Base-by-base conservation (phyloP, 1,140 invertebrate species). In the Solenopsis invicta region DNA sequence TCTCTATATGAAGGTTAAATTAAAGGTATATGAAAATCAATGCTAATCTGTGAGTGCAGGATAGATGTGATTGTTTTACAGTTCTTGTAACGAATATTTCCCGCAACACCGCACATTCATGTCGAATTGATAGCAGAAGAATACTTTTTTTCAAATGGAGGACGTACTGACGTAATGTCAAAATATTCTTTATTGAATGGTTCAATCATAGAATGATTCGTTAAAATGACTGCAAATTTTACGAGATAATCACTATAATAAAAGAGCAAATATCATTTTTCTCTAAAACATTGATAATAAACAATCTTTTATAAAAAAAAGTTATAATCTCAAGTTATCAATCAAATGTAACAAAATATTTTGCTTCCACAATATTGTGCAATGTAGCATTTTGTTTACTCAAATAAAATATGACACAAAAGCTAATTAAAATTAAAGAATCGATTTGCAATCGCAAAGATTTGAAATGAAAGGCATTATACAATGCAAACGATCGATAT, bases 1-100 rank as follows among this genome's bases (percentile, higher is more conserved):
- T 75, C 16, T 41, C 21, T 64, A 9, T 64, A 48, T 29, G n/a
- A 66, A 50, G 48, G 12, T 78, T 62, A 45, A 21, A 78, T 77
- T 78, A 66, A 64, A 66, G n/a, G 59, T 50, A 34, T 16, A 34
- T 12, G 59, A 16, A 66, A 66, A 78, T 54, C 41, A 64, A 77
- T 18, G 59, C 8, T 50, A 50, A 66, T 50, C n/a, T 29, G 4
- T 18, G 6, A 21, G 1, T 37, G 48, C 13, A 45, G 18, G 3
- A 45, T 56, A 24, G 9, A 59, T 77, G 16, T 61, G 10, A 66
- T 66, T 66, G n/a, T 66, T 78, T 66, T 24, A 29, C 6, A 48
- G 5, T 2, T 48, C 1, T 62, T 77, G 10, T 64, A 48, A 62
- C 29, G 9, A 64, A 48, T 16, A 1, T 64, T 77, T 21, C 10